phyloP scores from a whole-genome alignment of 2,888 invertebrate genomes.

The Julus scanicus region DNA sequence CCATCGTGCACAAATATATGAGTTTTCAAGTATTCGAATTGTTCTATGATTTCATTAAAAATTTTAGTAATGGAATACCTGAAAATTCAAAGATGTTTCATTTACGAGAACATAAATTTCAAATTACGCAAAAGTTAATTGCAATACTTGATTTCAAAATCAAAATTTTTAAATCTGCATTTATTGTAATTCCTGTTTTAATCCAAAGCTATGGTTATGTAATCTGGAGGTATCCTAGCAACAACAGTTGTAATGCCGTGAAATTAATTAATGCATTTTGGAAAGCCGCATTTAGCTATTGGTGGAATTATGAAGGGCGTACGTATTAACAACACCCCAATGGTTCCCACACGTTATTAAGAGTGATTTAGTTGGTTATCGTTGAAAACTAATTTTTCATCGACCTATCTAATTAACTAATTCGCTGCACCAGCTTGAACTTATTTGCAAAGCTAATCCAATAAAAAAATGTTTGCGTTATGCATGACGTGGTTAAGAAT shows the following conservation, averaged over 20 bases:
- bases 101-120: not conserved
- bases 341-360: not conserved
- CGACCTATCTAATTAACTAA: not conserved
- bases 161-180: conserved; percentile 7
- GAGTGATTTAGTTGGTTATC: not conserved
- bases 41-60: no score
- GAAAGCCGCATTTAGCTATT: not conserved
- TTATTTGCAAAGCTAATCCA: not conserved
- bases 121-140: not conserved
- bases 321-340: not conserved
- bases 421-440: not conserved
- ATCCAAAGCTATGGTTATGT: not conserved
- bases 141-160: not conserved
- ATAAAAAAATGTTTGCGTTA: not conserved
- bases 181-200: not conserved
- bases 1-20: not conserved
- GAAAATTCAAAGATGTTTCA: not conserved
- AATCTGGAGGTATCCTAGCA: not conserved
- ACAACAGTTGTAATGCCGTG: not conserved
- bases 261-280: not conserved
- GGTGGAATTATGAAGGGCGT: not conserved
- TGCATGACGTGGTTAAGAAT: not conserved
- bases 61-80: no score
- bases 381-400: not conserved
- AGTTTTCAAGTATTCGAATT: not conserved